Evolutionary conservation across 1,140 invertebrate genomes (phyloP).

Genomic region (Lepidostoma basale): DNA sequence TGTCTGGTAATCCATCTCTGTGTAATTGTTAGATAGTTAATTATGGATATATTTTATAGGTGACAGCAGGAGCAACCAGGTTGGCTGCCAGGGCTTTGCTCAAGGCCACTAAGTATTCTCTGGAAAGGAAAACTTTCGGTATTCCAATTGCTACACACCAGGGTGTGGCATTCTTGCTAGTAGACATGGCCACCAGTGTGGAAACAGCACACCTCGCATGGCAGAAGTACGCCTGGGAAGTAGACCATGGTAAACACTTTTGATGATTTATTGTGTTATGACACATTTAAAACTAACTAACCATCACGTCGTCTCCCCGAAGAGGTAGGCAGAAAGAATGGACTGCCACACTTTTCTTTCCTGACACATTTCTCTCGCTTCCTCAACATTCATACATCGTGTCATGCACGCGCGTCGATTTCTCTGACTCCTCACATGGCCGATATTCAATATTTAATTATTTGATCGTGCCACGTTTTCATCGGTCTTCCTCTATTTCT

Average conservation of each 20-base stretch:
- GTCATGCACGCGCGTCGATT: too few species aligned
- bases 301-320: too few species aligned
- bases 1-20: too few species aligned
- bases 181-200: slow-evolving; percentile 94
- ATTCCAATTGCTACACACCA: slow-evolving; percentile 85
- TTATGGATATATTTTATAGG: slow-evolving; percentile 56
- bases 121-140: slow-evolving; percentile 95
- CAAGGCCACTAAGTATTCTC: slow-evolving; percentile 91
- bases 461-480: too few species aligned
- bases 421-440: too few species aligned
- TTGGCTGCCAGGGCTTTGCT: slow-evolving; percentile 88
- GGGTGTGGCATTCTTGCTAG: slow-evolving; percentile 92
- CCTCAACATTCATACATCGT: too few species aligned
- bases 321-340: too few species aligned
- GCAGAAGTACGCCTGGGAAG: slow-evolving; percentile 87
- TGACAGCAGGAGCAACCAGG: slow-evolving; percentile 89
- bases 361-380: too few species aligned
- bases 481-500: too few species aligned
- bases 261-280: background rate
- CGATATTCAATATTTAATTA: too few species aligned
- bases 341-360: too few species aligned
- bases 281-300: too few species aligned
- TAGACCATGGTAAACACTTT: slow-evolving; percentile 72
- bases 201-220: slow-evolving; percentile 88
- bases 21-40: background rate